Percentiles rank a stretch among this genome's conserved stretches.
Conservation (phyloP, 2,113 vertebrate genomes). For the Menura novaehollandiae region DNA sequence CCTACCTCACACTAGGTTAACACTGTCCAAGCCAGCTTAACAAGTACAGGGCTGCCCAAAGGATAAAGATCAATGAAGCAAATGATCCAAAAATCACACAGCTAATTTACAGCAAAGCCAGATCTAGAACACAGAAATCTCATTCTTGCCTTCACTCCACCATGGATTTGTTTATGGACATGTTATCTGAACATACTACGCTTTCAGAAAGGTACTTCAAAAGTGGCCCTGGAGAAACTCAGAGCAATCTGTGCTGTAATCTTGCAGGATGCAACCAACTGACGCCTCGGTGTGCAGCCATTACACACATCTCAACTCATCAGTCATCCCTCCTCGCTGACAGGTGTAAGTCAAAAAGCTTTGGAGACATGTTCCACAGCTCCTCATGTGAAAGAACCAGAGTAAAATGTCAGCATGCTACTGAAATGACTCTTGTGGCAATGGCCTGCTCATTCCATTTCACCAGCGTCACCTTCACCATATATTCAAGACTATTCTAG, state of each 20-base stretch:
- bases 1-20: not conserved
- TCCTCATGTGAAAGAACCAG: not conserved
- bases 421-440: not conserved
- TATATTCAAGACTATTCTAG: not conserved
- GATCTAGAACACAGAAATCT: not conserved
- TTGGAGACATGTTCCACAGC: not conserved
- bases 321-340: not conserved
- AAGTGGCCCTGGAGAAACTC: not conserved
- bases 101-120: not conserved
- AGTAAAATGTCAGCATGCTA: not conserved
- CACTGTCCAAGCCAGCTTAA: not conserved
- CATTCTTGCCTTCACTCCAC: not conserved
- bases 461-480: accelerated
- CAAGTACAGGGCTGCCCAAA: not conserved
- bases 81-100: not conserved
- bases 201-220: not conserved
- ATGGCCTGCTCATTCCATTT: not conserved
- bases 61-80: not conserved
- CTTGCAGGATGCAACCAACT: not conserved
- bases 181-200: not conserved
- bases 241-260: not conserved
- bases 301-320: not conserved
- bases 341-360: not conserved
- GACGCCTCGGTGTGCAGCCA: accelerated
- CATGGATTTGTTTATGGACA: not conserved